Evolutionary conservation across 1,140 invertebrate genomes (phyloP).

Genomic region (Mya arenaria): DNA sequence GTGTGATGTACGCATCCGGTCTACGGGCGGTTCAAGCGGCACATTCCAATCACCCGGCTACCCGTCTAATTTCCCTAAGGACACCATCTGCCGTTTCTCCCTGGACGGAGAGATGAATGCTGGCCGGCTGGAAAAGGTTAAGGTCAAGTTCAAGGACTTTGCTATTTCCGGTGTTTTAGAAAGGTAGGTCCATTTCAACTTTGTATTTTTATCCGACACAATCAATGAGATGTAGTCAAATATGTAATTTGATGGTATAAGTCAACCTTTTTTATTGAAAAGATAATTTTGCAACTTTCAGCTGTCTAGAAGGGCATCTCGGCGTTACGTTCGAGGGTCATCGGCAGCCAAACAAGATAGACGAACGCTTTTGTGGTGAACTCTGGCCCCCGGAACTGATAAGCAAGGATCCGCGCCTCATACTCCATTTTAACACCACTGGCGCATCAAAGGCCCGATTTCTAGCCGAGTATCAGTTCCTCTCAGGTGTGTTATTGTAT

Average conservation of each 20-base stretch:
- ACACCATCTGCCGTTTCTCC: slow-evolving; percentile 97
- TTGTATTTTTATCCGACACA: too few species aligned
- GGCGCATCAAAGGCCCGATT: slow-evolving; percentile 85
- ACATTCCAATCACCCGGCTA: slow-evolving; percentile 97
- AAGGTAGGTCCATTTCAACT: slow-evolving; percentile 42
- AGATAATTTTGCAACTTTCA: slow-evolving; percentile 61
- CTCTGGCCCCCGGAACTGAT: slow-evolving; percentile 86
- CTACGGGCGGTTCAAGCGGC: slow-evolving; percentile 91
- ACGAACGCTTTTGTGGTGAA: slow-evolving; percentile 94
- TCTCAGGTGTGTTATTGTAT: slow-evolving; percentile 85
- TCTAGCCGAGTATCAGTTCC: slow-evolving; percentile 93
- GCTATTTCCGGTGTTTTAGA: slow-evolving; percentile 86
- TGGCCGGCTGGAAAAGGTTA: slow-evolving; percentile 95
- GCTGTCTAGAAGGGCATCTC: slow-evolving; percentile 93
- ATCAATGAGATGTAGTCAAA: background rate
- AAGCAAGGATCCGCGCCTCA: slow-evolving; percentile 93
- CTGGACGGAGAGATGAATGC: slow-evolving; percentile 98
- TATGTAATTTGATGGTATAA: background rate
- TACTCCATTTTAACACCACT: slow-evolving; percentile 94
- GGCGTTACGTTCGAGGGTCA: slow-evolving; percentile 96
- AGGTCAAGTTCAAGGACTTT: slow-evolving; percentile 92
- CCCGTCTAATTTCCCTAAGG: slow-evolving; percentile 95
- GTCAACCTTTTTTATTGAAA: background rate
- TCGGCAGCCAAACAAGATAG: slow-evolving; percentile 95
- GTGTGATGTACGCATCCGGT: slow-evolving; percentile 98